These are phyloP conservation scores for Tetranychus piercei DNA, from an alignment of 2,888 invertebrate genomes.

Conservation along the genomic window DNA sequence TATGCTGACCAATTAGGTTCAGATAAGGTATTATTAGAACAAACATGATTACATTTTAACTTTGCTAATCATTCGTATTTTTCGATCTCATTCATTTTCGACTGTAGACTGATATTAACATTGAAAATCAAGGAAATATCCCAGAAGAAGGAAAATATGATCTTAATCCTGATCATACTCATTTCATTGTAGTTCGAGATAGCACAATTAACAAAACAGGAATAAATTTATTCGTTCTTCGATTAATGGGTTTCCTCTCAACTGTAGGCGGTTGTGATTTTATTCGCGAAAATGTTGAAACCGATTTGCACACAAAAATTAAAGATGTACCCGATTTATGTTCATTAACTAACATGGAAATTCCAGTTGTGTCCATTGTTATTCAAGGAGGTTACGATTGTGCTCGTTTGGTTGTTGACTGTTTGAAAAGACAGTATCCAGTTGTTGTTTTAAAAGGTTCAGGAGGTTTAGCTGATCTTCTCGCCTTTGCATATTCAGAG, in stretches of 20 bases:
- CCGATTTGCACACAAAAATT: background rate
- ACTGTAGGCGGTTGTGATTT: slow-evolving; percentile 18
- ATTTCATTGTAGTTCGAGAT: slow-evolving; percentile 31
- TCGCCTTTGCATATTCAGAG: slow-evolving; percentile 33
- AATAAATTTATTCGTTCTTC: slow-evolving; percentile 25
- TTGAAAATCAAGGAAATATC: slow-evolving; percentile 27
- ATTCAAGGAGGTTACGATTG: slow-evolving; percentile 33
- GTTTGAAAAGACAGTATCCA: slow-evolving; percentile 32
- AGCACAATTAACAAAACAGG: slow-evolving; percentile 27
- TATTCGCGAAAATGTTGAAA: slow-evolving; percentile 3
- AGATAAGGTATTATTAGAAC: slow-evolving; percentile 21
- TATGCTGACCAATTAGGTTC: slow-evolving; percentile 24
- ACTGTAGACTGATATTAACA: slow-evolving; percentile 12
- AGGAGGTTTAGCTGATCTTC: slow-evolving; percentile 33
- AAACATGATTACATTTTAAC: slow-evolving; percentile 14
- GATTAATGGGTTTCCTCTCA: slow-evolving; percentile 26
- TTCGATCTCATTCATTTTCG: background rate
- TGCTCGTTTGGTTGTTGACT: slow-evolving; percentile 31
- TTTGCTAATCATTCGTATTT: background rate
- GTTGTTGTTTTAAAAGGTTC: slow-evolving; percentile 33
- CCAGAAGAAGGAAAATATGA: slow-evolving; percentile 27
- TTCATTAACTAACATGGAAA: slow-evolving; percentile 24
- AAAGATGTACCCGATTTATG: slow-evolving; percentile 9
- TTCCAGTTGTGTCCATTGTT: slow-evolving; percentile 34
- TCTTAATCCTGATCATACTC: slow-evolving; percentile 33